Evolutionary conservation across 2,888 invertebrate species (phyloP).

Genomic region (Lasioglossum figueresi): DNA sequence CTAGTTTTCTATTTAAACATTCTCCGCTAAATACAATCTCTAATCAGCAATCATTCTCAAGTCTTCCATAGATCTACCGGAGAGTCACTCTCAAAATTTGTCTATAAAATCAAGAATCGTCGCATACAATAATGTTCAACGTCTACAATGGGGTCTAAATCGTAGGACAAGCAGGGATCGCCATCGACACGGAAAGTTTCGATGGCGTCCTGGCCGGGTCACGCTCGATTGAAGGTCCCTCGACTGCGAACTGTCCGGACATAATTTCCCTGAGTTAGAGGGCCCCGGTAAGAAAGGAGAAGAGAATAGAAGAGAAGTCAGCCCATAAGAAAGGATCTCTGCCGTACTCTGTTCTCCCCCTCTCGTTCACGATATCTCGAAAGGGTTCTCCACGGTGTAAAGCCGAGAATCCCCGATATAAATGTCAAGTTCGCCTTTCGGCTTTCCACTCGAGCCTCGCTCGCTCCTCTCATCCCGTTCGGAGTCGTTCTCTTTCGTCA

Average conservation of each 20-base stretch:
- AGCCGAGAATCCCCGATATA: conserved; percentile 83
- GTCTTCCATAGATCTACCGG: not conserved
- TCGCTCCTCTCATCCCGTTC: conserved; percentile 48
- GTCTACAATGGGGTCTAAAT: not conserved
- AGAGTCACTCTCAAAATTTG: not conserved
- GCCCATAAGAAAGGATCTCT: conserved; percentile 44
- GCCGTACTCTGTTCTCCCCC: not conserved
- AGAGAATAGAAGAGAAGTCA: conserved; percentile 7
- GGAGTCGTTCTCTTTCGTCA: conserved; percentile 57
- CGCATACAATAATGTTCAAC: not conserved
- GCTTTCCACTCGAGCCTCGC: conserved; percentile 69
- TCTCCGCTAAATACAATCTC: not conserved
- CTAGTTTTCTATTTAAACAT: not conserved
- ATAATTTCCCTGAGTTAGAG: conserved; percentile 58
- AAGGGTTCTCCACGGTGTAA: conserved; percentile 77
- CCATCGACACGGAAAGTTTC: conserved; percentile 37
- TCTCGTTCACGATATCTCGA: conserved; percentile 55
- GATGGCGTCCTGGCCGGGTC: conserved; percentile 3
- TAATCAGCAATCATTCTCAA: not conserved
- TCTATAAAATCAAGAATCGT: not conserved
- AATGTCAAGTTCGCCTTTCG: conserved; percentile 83
- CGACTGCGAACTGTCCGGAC: conserved; percentile 41
- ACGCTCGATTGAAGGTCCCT: conserved; percentile 55
- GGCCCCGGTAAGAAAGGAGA: conserved; percentile 24
- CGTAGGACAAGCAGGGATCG: not conserved